Conservation (phyloP, 2,888 invertebrate species). For the Thecocarcelia acutangulata region DNA sequence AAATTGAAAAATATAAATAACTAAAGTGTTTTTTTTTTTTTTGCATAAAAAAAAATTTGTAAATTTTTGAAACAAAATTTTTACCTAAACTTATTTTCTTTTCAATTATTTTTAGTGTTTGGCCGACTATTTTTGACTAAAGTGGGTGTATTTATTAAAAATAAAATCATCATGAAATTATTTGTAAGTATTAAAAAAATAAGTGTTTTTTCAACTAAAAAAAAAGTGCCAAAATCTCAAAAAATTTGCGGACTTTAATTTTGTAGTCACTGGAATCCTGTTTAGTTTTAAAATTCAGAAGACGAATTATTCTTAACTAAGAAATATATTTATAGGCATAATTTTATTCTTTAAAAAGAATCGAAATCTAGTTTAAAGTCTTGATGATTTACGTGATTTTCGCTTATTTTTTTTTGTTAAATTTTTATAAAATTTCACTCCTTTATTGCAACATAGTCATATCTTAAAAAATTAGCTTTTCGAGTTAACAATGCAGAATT, state of each 20-base stretch:
- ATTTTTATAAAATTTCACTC: no score
- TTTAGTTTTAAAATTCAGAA: not conserved
- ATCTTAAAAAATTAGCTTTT: no score
- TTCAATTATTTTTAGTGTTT: constrained; percentile 40
- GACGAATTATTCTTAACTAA: no score
- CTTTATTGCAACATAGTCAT: no score
- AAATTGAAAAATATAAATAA: constrained; percentile 10
- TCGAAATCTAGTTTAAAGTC: no score
- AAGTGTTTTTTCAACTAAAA: not conserved
- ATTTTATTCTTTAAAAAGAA: no score
- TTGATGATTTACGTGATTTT: no score
- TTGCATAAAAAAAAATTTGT: constrained; percentile 1
- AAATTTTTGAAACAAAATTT: constrained; percentile 2
- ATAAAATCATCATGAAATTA: constrained; percentile 67
- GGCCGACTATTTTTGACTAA: constrained; percentile 30
- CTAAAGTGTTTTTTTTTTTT: constrained; percentile 1
- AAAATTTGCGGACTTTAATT: not conserved
- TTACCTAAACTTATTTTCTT: constrained; percentile 34
- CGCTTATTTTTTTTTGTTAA: no score
- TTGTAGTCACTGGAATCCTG: not conserved
- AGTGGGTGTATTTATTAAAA: constrained; percentile 57
- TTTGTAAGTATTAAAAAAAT: constrained; percentile 67
- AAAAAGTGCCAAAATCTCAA: constrained; percentile 1
- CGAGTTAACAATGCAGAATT: no score
- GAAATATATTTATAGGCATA: no score